These are phyloP conservation scores for Bufo bufo DNA, from an alignment of 2,113 vertebrate species.

Conservation along the genomic window DNA sequence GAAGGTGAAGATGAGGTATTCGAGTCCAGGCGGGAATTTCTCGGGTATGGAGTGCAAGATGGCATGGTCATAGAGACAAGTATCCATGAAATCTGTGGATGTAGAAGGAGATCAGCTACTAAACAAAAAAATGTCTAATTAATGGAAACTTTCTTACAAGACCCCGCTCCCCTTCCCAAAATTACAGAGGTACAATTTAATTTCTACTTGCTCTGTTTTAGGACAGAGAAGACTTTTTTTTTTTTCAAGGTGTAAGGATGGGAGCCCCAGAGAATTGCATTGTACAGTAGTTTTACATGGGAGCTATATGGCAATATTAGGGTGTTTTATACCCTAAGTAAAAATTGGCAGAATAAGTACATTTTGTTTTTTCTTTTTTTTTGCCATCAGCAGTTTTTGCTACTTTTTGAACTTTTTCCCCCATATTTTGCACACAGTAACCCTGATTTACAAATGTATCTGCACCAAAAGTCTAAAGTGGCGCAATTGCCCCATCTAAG, in stretches of 20 bases:
- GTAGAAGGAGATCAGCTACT: not conserved
- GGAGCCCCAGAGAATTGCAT: too few species aligned
- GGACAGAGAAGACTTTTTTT: not conserved
- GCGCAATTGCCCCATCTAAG: too few species aligned
- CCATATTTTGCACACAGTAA: too few species aligned
- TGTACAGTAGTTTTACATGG: too few species aligned
- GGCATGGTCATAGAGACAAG: not conserved
- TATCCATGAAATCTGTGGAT: not conserved
- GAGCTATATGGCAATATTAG: too few species aligned
- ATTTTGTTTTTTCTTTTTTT: too few species aligned
- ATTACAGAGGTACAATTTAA: not conserved
- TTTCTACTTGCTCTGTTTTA: not conserved
- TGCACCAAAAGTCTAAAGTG: too few species aligned
- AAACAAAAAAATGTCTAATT: not conserved
- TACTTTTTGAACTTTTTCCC: too few species aligned
- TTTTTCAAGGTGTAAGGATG: not conserved
- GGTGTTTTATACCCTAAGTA: too few species aligned
- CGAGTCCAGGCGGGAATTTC: not conserved
- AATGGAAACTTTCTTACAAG: not conserved
- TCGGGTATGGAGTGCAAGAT: not conserved
- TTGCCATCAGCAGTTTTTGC: too few species aligned
- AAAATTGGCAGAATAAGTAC: too few species aligned
- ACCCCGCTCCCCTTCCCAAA: not conserved
- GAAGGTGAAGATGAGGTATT: conserved; percentile 32
- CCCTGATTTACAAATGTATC: too few species aligned